Conservation (phyloP, 2,888 invertebrate species). For the Saturnia japonica region DNA sequence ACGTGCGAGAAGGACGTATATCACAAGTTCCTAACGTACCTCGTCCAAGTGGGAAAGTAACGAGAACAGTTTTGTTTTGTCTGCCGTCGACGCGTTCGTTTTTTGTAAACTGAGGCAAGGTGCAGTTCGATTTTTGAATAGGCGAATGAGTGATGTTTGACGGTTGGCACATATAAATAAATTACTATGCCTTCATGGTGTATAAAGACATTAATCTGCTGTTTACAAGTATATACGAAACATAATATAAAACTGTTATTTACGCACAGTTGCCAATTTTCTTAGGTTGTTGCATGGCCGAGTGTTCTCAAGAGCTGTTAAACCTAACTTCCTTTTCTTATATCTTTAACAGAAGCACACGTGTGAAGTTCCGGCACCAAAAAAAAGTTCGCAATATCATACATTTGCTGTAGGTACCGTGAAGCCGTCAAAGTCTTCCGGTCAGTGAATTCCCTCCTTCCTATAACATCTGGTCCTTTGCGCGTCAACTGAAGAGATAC, state of each 20-base stretch:
- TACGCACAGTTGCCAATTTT: no score
- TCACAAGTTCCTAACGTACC: conserved; percentile 29
- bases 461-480: no score
- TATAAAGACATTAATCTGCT: no score
- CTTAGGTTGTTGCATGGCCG: background rate
- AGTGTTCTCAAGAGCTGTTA: background rate
- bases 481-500: no score
- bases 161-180: conserved; percentile 36
- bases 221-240: no score
- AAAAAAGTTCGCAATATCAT: no score
- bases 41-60: conserved; percentile 43
- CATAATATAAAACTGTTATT: no score
- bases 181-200: background rate
- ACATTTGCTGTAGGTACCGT: no score
- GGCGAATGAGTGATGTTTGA: conserved; percentile 69
- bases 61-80: conserved; percentile 50
- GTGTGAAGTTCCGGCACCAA: no score
- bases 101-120: conserved; percentile 78
- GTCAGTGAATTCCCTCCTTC: no score
- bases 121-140: conserved; percentile 73
- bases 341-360: background rate
- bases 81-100: conserved; percentile 54
- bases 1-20: conserved; percentile 51
- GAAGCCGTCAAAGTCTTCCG: background rate
- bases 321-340: background rate